Conservation (phyloP, 2,113 vertebrate genomes). For the Oceanites oceanicus region DNA sequence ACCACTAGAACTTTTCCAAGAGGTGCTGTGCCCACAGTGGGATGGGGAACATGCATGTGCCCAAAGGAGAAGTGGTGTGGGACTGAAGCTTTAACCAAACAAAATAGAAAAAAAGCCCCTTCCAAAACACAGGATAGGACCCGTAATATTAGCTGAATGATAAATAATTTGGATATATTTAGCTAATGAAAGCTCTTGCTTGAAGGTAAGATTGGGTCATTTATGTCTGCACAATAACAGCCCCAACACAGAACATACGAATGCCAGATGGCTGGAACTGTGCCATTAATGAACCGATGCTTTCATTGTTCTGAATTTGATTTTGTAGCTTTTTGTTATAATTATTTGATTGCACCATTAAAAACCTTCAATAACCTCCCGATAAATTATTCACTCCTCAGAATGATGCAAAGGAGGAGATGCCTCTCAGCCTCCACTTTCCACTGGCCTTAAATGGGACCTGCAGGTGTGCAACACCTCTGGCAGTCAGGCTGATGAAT, state of each 20-base stretch:
- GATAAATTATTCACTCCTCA: constrained; percentile 65
- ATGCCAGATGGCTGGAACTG: constrained; percentile 78
- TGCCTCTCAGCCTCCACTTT: constrained; percentile 50
- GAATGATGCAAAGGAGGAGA: constrained; percentile 27
- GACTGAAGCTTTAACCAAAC: background rate
- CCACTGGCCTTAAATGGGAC: background rate
- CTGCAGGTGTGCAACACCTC: background rate
- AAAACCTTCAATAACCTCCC: constrained; percentile 58
- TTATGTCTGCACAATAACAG: constrained; percentile 65
- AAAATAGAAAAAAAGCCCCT: background rate
- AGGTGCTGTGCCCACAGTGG: background rate
- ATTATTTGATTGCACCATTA: constrained; percentile 67
- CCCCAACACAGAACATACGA: constrained; percentile 69
- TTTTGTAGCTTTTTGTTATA: constrained; percentile 70
- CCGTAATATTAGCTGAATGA: constrained; percentile 53
- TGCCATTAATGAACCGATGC: constrained; percentile 76
- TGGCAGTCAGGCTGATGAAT: background rate
- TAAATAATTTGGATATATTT: constrained; percentile 60
- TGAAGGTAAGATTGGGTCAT: constrained; percentile 72
- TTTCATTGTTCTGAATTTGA: constrained; percentile 76
- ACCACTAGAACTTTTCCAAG: background rate
- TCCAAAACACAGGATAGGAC: background rate
- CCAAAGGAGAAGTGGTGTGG: background rate
- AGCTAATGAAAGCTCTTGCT: constrained; percentile 70
- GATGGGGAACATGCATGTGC: background rate